These are phyloP conservation scores for Microtus richardsoni DNA, from an alignment of 2,113 vertebrate genomes.

Conservation along the genomic window DNA sequence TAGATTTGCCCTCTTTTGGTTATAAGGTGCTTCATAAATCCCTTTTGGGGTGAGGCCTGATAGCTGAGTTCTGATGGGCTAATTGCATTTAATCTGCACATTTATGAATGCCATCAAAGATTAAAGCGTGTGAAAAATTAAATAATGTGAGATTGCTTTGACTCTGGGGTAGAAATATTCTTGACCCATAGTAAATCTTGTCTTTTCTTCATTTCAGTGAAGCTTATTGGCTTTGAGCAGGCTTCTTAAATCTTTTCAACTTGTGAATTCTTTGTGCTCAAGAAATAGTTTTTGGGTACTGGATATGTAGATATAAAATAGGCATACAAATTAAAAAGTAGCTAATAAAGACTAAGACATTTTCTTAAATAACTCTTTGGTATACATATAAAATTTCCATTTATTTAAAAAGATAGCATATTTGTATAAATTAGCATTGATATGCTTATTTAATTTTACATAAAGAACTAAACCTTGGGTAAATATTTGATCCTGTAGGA, in stretches of 20 bases:
- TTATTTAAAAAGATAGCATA: background rate
- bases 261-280: background rate
- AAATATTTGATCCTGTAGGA: background rate
- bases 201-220: slow-evolving; percentile 61
- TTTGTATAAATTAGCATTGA: background rate
- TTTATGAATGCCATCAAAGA: slow-evolving; percentile 71
- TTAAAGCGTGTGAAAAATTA: slow-evolving; percentile 75
- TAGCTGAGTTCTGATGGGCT: slow-evolving; percentile 52
- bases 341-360: background rate
- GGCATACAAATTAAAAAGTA: background rate
- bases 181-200: slow-evolving; percentile 63
- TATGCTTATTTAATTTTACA: background rate
- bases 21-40: slow-evolving; percentile 35
- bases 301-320: background rate
- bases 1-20: background rate
- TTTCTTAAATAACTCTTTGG: background rate
- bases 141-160: slow-evolving; percentile 67
- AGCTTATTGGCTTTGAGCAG: background rate
- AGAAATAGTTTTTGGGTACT: background rate
- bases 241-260: background rate
- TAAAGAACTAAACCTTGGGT: background rate
- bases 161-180: slow-evolving; percentile 60
- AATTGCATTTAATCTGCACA: slow-evolving; percentile 71
- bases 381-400: background rate
- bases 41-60: slow-evolving; percentile 29